phyloP scores from a whole-genome alignment of 2,888 invertebrate species.

The Drosophila pseudotalamancana region DNA sequence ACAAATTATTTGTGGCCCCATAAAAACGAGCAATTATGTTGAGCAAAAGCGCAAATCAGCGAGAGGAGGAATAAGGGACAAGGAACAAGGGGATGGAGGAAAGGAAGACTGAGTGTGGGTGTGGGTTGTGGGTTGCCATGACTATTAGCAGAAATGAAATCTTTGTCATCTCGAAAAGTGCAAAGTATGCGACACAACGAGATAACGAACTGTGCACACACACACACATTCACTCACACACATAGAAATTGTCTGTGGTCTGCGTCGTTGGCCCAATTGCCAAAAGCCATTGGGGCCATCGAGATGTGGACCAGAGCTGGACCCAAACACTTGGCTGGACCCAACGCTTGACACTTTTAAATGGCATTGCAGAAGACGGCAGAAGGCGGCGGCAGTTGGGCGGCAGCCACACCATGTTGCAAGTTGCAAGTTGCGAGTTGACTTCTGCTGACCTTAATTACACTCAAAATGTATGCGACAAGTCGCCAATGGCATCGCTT shows the following conservation, averaged over 20 bases:
- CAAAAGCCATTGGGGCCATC: constrained; percentile 39
- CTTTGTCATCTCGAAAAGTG: constrained; percentile 39
- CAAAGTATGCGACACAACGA: constrained; percentile 43
- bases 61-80: background rate
- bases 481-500: constrained; percentile 29
- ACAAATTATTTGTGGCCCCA: constrained; percentile 56
- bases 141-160: constrained; percentile 48
- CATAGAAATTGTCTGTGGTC: constrained; percentile 42
- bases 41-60: constrained; percentile 47
- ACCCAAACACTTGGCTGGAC: constrained; percentile 20
- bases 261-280: constrained; percentile 38
- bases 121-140: background rate
- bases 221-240: constrained; percentile 8
- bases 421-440: constrained; percentile 62
- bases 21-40: constrained; percentile 61
- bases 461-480: constrained; percentile 67
- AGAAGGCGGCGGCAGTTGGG: background rate
- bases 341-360: constrained; percentile 40
- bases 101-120: too few species aligned
- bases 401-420: constrained; percentile 38
- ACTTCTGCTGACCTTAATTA: constrained; percentile 72
- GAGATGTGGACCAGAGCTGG: constrained; percentile 34
- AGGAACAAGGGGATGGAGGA: background rate
- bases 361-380: constrained; percentile 12
- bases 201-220: constrained; percentile 40